A percentile compares a stretch with the other conserved stretches of the same genome.
Conservation (phyloP, 1,140 invertebrate species). For the Coelopa frigida region DNA sequence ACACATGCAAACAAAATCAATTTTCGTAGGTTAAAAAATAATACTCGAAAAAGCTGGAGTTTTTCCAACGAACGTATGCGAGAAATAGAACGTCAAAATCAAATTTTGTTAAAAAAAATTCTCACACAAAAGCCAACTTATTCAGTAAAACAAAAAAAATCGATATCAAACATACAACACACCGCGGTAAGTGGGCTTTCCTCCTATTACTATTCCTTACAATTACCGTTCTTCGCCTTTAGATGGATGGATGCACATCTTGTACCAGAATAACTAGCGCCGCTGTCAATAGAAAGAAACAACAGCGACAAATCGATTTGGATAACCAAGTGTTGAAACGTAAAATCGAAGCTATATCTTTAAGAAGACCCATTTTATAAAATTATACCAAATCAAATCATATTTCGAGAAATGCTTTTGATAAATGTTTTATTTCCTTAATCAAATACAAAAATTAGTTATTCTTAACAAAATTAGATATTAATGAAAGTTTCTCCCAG, state of each 20-base stretch:
- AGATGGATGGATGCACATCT: too few species aligned
- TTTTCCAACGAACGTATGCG: constrained; percentile 40
- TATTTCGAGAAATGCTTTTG: neutral
- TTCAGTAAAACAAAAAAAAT: neutral
- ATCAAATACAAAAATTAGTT: neutral
- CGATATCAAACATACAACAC: too few species aligned
- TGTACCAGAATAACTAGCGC: constrained; percentile 27
- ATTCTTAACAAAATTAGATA: neutral
- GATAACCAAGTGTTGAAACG: constrained; percentile 39
- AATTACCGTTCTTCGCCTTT: too few species aligned
- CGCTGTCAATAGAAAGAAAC: constrained; percentile 37
- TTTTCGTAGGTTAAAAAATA: too few species aligned
- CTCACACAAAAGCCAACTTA: constrained; percentile 22
- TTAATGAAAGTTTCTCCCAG: constrained; percentile 21
- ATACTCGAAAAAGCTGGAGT: constrained; percentile 35
- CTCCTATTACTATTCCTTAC: too few species aligned
- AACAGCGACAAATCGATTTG: constrained; percentile 38
- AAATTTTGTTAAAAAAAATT: constrained; percentile 38
- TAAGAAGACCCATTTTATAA: constrained; percentile 14
- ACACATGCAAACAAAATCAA: too few species aligned
- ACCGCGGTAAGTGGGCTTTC: too few species aligned
- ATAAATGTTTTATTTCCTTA: constrained; percentile 1
- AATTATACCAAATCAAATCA: constrained; percentile 3
- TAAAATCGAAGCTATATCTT: constrained; percentile 35
- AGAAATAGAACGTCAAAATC: constrained; percentile 39